Evolutionary conservation across 2,888 invertebrate species (phyloP), one percentile per base, ranked within the genome.

Genomic region (Monoplex corrugatus): DNA sequence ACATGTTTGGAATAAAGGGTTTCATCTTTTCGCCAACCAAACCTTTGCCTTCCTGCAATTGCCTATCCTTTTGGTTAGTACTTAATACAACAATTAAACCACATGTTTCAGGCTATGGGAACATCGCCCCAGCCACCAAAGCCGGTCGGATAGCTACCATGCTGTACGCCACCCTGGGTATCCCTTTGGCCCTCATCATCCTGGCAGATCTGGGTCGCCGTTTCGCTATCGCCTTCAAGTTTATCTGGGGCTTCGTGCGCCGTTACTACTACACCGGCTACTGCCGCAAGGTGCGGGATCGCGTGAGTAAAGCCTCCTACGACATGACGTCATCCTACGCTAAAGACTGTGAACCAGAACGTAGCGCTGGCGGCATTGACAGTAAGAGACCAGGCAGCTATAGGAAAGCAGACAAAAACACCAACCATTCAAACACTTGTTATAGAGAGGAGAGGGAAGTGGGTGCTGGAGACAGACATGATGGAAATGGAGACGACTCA

Each of bases 161-260:
- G 92, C 96, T 98, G 44, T 99, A 99, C 96, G 98, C 99, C 45
- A 97, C 98, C 91, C 97, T 99, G 91, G 99, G 99, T 23, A 99
- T 99, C 94, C 99, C 99, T 0, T 97, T 99, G 94, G 99, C 99
- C 96, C 97, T 99, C 93, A 98, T 99, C 89, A 97, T 99, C 32
- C 96, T 99, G 92, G 98, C 99, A 72, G 99, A 99, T 96, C 98
- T 99, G 95, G 99, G 99, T 92, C 99, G 98, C 96, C 97, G 98
- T 19, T 98, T 99, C 95, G 99, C 99, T 0, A 97, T 98, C 92
- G 97, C 97, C 91, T 98, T 99, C 91, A 99, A 99, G 96, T 98
- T 98, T 96, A 96, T 98, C 43, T 98, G 98, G 98, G 92, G 93
- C 13, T 92, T 92, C 90, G 90, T 93, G 28, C 90, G 93, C 57